phyloP scores from a whole-genome alignment of 2,888 invertebrate species.

The Meta bourneti region DNA sequence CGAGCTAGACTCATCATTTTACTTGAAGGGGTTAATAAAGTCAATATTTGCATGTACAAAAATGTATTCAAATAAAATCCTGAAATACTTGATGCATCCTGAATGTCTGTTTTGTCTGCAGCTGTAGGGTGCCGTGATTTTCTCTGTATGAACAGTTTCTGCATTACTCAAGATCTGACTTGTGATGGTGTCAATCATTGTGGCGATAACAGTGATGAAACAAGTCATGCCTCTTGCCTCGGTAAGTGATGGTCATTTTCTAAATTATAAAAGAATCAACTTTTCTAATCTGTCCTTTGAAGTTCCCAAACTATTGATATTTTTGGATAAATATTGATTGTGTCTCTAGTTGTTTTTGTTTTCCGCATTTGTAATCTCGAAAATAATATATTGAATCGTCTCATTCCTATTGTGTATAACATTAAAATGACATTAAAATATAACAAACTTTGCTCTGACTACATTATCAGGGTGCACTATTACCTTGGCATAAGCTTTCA shows the following conservation, averaged over 20 bases:
- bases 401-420: too few species aligned
- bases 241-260: conserved; percentile 83
- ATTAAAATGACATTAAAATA: too few species aligned
- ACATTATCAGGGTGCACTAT: too few species aligned
- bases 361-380: too few species aligned
- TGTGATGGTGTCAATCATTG: conserved; percentile 97
- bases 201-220: conserved; percentile 95
- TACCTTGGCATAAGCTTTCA: too few species aligned
- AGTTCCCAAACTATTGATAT: too few species aligned
- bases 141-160: conserved; percentile 90
- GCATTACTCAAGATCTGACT: conserved; percentile 93
- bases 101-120: conserved; percentile 21
- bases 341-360: too few species aligned
- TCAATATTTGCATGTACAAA: background rate
- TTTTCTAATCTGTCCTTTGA: too few species aligned
- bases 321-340: too few species aligned
- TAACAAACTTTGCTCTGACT: too few species aligned
- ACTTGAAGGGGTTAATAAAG: background rate
- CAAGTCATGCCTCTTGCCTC: conserved; percentile 90
- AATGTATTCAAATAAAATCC: background rate
- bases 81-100: background rate
- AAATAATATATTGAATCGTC: too few species aligned
- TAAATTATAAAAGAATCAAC: background rate
- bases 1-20: too few species aligned
- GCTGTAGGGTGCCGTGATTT: conserved; percentile 76